Evolutionary conservation across 2,888 invertebrate genomes (phyloP).

Genomic region (Bruchidius siliquastri): DNA sequence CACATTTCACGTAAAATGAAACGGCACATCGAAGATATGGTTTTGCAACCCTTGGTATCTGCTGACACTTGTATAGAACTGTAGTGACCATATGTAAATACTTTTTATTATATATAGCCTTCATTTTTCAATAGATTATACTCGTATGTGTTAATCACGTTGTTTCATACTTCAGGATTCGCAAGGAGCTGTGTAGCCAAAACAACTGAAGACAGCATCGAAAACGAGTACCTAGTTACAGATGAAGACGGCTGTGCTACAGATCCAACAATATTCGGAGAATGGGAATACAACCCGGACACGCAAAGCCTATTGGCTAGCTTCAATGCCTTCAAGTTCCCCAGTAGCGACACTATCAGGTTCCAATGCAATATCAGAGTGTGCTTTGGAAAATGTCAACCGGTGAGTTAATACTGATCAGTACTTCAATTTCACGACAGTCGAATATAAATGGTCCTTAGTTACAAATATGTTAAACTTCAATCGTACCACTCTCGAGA

Average conservation of each 20-base stretch:
- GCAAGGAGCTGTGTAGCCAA: conserved; percentile 90
- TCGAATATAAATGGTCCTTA: no score
- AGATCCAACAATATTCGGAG: conserved; percentile 87
- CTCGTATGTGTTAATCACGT: background rate
- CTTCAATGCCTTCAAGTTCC: conserved; percentile 94
- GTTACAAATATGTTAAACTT: no score
- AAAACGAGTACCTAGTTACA: conserved; percentile 88
- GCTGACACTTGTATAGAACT: no score
- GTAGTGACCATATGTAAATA: no score
- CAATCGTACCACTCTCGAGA: no score
- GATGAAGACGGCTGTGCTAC: conserved; percentile 93
- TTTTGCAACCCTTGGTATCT: no score
- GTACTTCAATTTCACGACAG: no score
- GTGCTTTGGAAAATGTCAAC: conserved; percentile 92
- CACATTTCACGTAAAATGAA: no score
- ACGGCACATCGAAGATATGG: no score
- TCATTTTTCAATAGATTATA: no score
- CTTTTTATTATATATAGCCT: no score
- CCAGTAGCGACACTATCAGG: conserved; percentile 86
- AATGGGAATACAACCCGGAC: conserved; percentile 86
- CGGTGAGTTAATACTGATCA: conserved; percentile 61
- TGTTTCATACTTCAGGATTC: conserved; percentile 51
- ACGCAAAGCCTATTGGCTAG: conserved; percentile 80
- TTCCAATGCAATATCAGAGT: conserved; percentile 95
- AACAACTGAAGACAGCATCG: conserved; percentile 81